These are phyloP conservation scores for Corvus moneduloides DNA, from an alignment of 2,113 vertebrate genomes.

Conservation along the genomic window DNA sequence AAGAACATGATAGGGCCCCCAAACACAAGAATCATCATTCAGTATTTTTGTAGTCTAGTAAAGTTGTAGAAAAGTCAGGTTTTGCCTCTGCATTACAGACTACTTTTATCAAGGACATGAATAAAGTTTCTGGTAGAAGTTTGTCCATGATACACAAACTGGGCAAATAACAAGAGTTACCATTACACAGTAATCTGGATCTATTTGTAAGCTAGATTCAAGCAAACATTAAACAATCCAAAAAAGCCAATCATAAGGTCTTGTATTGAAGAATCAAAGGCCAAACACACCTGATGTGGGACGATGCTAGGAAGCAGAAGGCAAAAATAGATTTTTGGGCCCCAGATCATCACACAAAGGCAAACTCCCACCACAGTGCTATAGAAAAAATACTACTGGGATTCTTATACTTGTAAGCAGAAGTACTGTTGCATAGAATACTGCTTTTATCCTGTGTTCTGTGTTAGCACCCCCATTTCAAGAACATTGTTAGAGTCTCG, in stretches of 20 bases:
- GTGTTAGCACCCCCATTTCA: background rate
- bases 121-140: background rate
- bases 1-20: background rate
- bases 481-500: background rate
- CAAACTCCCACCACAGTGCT: background rate
- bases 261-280: background rate
- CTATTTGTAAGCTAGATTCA: background rate
- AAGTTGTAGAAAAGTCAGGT: background rate
- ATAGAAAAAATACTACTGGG: background rate
- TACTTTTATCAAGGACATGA: background rate
- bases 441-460: background rate
- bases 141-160: background rate
- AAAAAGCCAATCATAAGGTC: background rate
- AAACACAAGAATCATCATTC: background rate
- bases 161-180: background rate
- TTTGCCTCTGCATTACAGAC: background rate
- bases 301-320: background rate
- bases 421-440: background rate
- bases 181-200: background rate
- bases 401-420: background rate
- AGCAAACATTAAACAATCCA: constrained; percentile 19
- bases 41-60: background rate
- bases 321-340: background rate
- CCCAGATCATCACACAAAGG: background rate
- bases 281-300: background rate